These are phyloP conservation scores for Amiota minor DNA, from an alignment of 2,888 invertebrate species.

Conservation along the genomic window DNA sequence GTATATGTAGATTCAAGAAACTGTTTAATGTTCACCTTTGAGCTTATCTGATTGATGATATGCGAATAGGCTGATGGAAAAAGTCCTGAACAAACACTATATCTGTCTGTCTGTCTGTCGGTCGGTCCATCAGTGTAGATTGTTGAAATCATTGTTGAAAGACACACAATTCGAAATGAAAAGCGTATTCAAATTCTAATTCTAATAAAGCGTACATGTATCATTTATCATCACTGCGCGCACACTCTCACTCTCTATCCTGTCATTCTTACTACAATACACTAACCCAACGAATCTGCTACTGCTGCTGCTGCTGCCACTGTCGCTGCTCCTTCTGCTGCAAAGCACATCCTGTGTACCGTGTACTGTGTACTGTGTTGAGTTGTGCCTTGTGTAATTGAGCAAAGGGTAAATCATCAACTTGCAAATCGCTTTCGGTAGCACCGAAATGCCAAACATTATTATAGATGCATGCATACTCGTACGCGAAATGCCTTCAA, in stretches of 20 bases:
- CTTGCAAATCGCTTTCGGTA: conserved; percentile 16
- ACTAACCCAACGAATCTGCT: too few relatives aligned
- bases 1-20: conserved; percentile 29
- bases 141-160: conserved; percentile 50
- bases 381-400: conserved; percentile 46
- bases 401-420: conserved; percentile 51
- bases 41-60: conserved; percentile 68
- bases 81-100: conserved; percentile 64
- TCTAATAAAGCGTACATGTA: conserved; percentile 62
- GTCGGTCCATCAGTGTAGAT: conserved; percentile 19
- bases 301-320: conserved; percentile 33
- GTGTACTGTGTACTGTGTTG: too few relatives aligned
- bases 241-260: conserved; percentile 21
- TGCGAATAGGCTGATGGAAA: conserved; percentile 37
- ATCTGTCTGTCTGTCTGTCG: neutral
- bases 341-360: conserved; percentile 29
- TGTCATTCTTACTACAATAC: conserved; percentile 18
- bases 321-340: neutral
- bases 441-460: conserved; percentile 52
- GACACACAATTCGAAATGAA: conserved; percentile 56
- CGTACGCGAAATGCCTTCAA: conserved; percentile 20
- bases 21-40: conserved; percentile 45
- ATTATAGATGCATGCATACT: conserved; percentile 43
- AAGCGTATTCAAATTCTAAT: conserved; percentile 59
- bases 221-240: conserved; percentile 58